Evolutionary conservation across 2,113 vertebrate species (phyloP), one percentile per base, ranked within the genome.

Genomic region (Phylloscopus trochilus): DNA sequence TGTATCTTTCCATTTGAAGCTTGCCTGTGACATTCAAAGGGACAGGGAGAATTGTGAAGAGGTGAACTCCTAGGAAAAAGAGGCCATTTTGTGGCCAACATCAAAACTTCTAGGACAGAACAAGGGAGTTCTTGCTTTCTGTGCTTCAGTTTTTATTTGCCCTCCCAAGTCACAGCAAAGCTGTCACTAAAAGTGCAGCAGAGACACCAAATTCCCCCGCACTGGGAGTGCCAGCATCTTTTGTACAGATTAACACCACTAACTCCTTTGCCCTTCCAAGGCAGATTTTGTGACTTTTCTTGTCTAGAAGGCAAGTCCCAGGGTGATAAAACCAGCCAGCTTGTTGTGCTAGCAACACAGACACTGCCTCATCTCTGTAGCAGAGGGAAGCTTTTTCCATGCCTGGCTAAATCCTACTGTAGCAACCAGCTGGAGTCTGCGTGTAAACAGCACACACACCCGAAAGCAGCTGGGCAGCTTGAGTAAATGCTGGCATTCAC

Each of bases 401-500:
- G 87, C 69, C 62, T 72, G 37, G 56, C n/a, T 92, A 92, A 92
- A 90, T 53, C 73, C 83, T 56, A 67, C 79, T 72, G 90, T 68
- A 68, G 83, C 68, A 96, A 92, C 79, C 76, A 93, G 79, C 83
- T 94, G 94, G 69, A 90, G 53, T 12, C 82, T 82, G 68, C 76
- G 37, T 21, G 75, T 92, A 81, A 96, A 88, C 85, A 96, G 60
- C 35, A 63, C 56, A 44, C 92, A 41, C 47, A 73, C 90, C 79
- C 0, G 0, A 92, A 90, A 87, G 92, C 95, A 96, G 92, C 92
- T 94, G 90, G 76, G 80, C 73, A 92, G 85, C 60, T 72, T 60
- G 33, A 88, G 60, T 70, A 39, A 92, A 43, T 39, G 79, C 90
- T 92, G 90, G 85, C 93, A 80, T 91, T 73, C 10, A 6, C 56